These are phyloP conservation scores for Drosophila mauritiana DNA, from an alignment of 1,140 invertebrate genomes.

Conservation along the genomic window DNA sequence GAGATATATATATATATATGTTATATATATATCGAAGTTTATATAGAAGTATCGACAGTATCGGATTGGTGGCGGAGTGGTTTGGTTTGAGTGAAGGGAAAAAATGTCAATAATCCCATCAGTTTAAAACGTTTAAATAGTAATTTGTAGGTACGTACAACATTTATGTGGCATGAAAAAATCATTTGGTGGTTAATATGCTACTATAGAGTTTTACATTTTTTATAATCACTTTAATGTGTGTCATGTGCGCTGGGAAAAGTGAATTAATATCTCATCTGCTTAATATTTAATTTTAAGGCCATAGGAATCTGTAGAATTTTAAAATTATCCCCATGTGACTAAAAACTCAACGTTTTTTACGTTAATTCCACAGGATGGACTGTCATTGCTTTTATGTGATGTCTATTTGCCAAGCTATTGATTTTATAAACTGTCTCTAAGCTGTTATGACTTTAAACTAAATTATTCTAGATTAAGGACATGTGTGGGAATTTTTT, in stretches of 20 bases:
- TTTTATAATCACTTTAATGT: not conserved
- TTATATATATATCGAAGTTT: not conserved
- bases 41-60: constrained; percentile 16
- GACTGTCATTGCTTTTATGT: no score
- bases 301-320: no score
- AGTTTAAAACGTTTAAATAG: not conserved
- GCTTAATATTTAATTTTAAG: not conserved
- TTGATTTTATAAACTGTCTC: no score
- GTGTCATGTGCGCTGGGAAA: not conserved
- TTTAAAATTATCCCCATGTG: no score
- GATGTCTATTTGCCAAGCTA: no score
- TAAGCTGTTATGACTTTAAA: no score
- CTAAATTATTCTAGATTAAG: no score
- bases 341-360: no score
- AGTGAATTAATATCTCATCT: not conserved
- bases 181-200: not conserved
- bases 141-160: not conserved
- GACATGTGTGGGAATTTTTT: no score
- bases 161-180: not conserved
- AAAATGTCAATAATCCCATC: not conserved
- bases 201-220: not conserved
- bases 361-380: no score
- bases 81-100: not conserved
- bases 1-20: constrained; percentile 22
- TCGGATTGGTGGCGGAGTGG: not conserved